phyloP scores from a whole-genome alignment of 2,113 vertebrate genomes.

The Alligator sinensis region DNA sequence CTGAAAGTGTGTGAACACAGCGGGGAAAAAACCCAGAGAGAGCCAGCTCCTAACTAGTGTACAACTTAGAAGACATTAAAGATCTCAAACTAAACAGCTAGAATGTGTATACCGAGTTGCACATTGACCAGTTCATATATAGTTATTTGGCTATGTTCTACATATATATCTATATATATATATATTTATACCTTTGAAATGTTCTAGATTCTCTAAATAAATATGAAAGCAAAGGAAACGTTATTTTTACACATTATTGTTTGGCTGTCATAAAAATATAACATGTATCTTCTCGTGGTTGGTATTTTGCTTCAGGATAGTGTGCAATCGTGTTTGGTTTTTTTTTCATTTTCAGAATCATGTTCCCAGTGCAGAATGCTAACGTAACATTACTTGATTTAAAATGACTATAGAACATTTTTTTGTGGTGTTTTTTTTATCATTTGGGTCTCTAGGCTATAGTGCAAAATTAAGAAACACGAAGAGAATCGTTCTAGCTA shows the following conservation, averaged over 20 bases:
- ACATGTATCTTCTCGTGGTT: conserved; percentile 52
- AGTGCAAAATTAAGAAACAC: conserved; percentile 65
- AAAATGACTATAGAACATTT: conserved; percentile 37
- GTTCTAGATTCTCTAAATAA: conserved; percentile 76
- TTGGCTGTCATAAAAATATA: conserved; percentile 73
- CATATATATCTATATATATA: conserved; percentile 70
- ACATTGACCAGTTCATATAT: conserved; percentile 64
- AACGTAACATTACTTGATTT: conserved; percentile 58
- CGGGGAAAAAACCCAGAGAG: not conserved
- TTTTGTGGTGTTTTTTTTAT: conserved; percentile 12
- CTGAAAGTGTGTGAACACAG: conserved; percentile 8
- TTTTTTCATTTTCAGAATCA: conserved; percentile 42
- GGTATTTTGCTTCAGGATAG: conserved; percentile 55
- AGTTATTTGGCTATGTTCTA: conserved; percentile 77
- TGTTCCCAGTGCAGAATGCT: conserved; percentile 45
- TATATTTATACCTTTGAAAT: conserved; percentile 71
- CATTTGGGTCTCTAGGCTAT: conserved; percentile 64
- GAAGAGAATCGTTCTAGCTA: conserved; percentile 35
- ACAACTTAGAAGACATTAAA: not conserved
- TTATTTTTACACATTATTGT: conserved; percentile 63
- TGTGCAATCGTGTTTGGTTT: conserved; percentile 41
- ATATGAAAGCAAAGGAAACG: conserved; percentile 66
- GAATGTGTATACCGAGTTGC: conserved; percentile 38
- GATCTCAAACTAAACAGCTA: conserved; percentile 31
- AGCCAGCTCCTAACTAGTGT: not conserved